phyloP scores from a whole-genome alignment of 37 sponge, comb jelly and placozoan species.

The Agelas oroides region DNA sequence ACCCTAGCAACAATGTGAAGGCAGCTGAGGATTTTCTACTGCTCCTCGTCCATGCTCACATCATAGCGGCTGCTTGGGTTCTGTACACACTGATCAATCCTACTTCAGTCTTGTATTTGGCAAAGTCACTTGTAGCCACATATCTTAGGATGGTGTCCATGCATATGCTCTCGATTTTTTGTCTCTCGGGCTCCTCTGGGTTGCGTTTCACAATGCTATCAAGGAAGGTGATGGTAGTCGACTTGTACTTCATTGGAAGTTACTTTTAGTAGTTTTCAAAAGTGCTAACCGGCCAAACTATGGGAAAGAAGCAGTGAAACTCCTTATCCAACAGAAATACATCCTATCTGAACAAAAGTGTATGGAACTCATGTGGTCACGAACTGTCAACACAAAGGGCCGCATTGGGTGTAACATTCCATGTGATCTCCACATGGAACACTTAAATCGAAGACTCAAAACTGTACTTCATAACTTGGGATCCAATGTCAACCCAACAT shows the following conservation, averaged over 20 bases:
- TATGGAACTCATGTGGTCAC: constrained; percentile 47
- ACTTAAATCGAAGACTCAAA: constrained; percentile 51
- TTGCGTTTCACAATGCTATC: constrained; percentile 43
- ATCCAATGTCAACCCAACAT: constrained; percentile 16
- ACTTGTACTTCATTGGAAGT: constrained; percentile 40
- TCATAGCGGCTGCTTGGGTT: constrained; percentile 25
- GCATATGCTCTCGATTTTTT: too few relatives aligned
- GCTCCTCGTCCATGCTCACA: constrained; percentile 22
- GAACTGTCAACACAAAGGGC: constrained; percentile 59
- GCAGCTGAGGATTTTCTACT: constrained; percentile 50
- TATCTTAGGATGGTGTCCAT: background rate
- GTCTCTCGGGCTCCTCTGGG: constrained; percentile 42
- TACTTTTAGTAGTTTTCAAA: constrained; percentile 42
- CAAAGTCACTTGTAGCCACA: background rate
- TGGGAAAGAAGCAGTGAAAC: constrained; percentile 3
- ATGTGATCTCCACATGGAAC: constrained; percentile 68
- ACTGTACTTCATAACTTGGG: constrained; percentile 31
- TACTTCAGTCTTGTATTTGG: background rate
- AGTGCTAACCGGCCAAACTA: background rate
- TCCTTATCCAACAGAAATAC: constrained; percentile 50
- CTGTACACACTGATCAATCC: background rate
- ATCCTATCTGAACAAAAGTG: constrained; percentile 44
- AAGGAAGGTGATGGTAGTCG: constrained; percentile 60
- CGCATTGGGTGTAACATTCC: constrained; percentile 45
- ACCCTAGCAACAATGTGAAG: constrained; percentile 38